phyloP scores from a whole-genome alignment of 2,888 invertebrate genomes.

The Camponotus fellah region DNA sequence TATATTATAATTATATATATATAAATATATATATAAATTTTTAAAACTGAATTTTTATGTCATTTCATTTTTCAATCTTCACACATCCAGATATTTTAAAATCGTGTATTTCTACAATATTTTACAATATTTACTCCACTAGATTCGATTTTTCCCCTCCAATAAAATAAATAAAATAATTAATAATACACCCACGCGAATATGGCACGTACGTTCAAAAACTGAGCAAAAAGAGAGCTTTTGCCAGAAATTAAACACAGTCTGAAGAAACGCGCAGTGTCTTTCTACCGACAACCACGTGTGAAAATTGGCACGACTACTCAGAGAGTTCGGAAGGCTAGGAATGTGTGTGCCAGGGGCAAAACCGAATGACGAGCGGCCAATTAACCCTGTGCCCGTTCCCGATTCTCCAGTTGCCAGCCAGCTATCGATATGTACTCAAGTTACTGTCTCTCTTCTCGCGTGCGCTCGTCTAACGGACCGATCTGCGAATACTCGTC shows the following conservation, averaged over 20 bases:
- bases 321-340: constrained; percentile 14
- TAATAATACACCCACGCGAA: not conserved
- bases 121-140: not conserved
- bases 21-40: too few species aligned
- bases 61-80: not conserved
- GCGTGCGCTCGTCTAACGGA: constrained; percentile 4
- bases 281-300: constrained; percentile 61
- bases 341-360: constrained; percentile 61
- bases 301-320: constrained; percentile 66
- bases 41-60: not conserved
- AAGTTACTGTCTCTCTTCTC: constrained; percentile 31
- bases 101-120: not conserved
- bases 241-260: not conserved
- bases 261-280: constrained; percentile 24
- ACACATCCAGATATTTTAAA: not conserved
- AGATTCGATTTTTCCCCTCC: not conserved
- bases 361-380: constrained; percentile 58
- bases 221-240: not conserved
- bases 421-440: constrained; percentile 42
- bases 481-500: constrained; percentile 43
- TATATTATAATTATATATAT: constrained; percentile 10
- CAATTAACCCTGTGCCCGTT: constrained; percentile 64
- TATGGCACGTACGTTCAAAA: not conserved
- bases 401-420: constrained; percentile 48
- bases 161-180: not conserved